A percentile compares a stretch with the other conserved stretches of the same genome.
Evolutionary conservation across 2,113 vertebrate species (phyloP).

Genomic region (Syngnathoides biaculeatus): DNA sequence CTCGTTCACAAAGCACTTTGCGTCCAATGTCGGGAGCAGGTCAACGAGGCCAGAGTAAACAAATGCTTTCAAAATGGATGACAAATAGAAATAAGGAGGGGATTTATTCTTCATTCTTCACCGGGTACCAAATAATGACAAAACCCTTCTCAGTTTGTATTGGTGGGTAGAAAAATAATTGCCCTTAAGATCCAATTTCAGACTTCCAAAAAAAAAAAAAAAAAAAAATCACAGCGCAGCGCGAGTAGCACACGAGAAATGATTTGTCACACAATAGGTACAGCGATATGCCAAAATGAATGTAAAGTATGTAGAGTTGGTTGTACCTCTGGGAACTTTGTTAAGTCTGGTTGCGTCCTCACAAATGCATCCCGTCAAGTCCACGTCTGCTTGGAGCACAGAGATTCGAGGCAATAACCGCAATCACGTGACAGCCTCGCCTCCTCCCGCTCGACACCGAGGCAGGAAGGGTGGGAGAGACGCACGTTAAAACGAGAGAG

Average conservation of each 20-base stretch:
- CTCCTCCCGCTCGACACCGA: constrained; percentile 17
- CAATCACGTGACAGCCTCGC: background rate
- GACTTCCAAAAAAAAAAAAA: background rate
- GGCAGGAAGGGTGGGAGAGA: constrained; percentile 27
- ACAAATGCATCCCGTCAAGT: constrained; percentile 14
- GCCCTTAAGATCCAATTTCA: background rate
- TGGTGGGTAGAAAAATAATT: too few species aligned
- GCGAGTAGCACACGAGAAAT: too few species aligned
- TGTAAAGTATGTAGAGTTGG: background rate
- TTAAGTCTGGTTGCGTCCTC: constrained; percentile 28
- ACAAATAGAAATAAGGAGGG: too few species aligned
- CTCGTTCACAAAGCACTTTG: background rate
- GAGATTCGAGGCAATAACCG: background rate
- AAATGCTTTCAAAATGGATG: too few species aligned
- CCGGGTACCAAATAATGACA: background rate
- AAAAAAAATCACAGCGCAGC: too few species aligned
- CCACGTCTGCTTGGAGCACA: constrained; percentile 30
- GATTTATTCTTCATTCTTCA: background rate
- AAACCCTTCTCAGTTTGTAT: too few species aligned
- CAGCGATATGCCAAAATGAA: background rate
- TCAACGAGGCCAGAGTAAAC: background rate
- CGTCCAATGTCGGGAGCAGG: background rate
- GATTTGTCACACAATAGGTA: background rate
- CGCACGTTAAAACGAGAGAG: constrained; percentile 22
- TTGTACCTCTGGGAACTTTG: constrained; percentile 41